phyloP scores from a whole-genome alignment of 2,797 vertebrate species.

The Cuniculus paca region DNA sequence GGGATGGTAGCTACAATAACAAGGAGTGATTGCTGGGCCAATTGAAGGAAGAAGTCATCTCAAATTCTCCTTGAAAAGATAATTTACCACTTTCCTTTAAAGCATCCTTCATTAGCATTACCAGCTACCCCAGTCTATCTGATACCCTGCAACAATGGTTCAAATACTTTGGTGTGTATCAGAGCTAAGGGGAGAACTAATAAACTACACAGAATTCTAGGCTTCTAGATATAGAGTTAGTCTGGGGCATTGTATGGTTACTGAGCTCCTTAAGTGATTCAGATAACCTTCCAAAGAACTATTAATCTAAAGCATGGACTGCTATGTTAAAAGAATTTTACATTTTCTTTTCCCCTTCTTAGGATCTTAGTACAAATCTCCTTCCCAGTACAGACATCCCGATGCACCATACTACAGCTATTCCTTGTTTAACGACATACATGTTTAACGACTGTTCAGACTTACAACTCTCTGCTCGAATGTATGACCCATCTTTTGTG shows the following conservation, averaged over 20 bases:
- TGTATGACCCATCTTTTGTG: neutral
- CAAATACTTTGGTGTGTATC: neutral
- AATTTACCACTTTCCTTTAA: neutral
- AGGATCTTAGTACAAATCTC: neutral
- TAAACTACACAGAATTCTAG: neutral
- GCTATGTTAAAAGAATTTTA: conserved; percentile 9
- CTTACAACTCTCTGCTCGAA: neutral
- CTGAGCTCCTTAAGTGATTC: conserved; percentile 21
- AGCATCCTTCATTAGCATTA: neutral
- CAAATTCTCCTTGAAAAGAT: conserved; percentile 16
- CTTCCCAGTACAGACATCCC: neutral
- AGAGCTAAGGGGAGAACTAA: neutral
- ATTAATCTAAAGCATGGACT: neutral
- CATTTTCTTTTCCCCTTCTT: conserved; percentile 6
- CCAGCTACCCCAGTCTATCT: neutral
- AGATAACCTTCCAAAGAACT: conserved; percentile 46
- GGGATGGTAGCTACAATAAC: neutral
- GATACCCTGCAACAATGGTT: neutral
- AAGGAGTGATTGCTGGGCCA: conserved; percentile 38
- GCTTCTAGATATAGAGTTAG: neutral
- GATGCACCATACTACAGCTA: neutral
- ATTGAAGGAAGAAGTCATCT: neutral
- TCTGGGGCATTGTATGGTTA: neutral
- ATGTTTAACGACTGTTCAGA: neutral
- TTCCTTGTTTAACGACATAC: neutral